These are phyloP conservation scores for Dissostichus mawsoni DNA, from an alignment of 2,113 vertebrate genomes.

Conservation along the genomic window DNA sequence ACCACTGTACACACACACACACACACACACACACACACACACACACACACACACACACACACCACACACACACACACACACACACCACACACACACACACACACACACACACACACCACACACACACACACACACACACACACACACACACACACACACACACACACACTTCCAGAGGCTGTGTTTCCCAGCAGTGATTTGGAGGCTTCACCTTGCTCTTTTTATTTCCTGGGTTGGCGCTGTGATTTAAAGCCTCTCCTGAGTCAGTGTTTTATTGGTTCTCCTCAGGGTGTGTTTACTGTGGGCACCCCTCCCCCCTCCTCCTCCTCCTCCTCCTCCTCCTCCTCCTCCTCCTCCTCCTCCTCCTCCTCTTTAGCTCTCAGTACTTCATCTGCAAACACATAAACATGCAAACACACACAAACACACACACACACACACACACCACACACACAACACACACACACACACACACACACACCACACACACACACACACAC, in stretches of 20 bases:
- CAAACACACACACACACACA: constrained; percentile 9
- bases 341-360: constrained; percentile 10
- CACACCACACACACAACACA: no score
- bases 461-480: no score
- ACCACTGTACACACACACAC: background rate
- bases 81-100: no score
- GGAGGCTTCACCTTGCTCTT: constrained; percentile 77
- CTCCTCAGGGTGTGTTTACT: constrained; percentile 76
- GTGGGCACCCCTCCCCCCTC: constrained; percentile 50
- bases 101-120: no score
- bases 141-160: background rate
- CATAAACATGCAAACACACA: constrained; percentile 66
- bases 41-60: no score
- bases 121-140: constrained; percentile 11
- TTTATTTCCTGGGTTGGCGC: constrained; percentile 67
- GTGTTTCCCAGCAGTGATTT: constrained; percentile 61
- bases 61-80: no score
- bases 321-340: constrained; percentile 25
- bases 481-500: no score
- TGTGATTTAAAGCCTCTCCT: constrained; percentile 81
- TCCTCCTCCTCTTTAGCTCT: constrained; percentile 50
- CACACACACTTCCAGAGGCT: constrained; percentile 27
- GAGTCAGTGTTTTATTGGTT: constrained; percentile 81
- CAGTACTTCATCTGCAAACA: constrained; percentile 69
- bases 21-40: constrained; percentile 1